Base-by-base conservation (phyloP, 1,140 invertebrate species). In the Lamellibrachia luymesi region DNA sequence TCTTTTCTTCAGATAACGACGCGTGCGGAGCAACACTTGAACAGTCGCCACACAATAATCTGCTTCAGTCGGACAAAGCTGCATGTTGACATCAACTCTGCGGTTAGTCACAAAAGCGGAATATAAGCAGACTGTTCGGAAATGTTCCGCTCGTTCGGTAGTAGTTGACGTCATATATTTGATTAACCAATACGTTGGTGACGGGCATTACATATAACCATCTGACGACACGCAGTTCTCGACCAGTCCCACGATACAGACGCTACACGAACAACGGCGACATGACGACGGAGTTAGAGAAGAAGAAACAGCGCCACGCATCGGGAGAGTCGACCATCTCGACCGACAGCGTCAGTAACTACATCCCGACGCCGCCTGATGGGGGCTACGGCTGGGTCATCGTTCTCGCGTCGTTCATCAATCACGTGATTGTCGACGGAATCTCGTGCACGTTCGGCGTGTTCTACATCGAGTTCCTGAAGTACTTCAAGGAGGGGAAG, bases 351-450 rank as follows among this genome's bases (percentile, higher is more conserved):
- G 91, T 93, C 51, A 64, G 51, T n/a, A 50, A 92, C 49, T 93
- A 93, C 51, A 93, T 93, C 51, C 93, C 93, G 2, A 95, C 94
- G 2, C 97, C 98, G 2, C 98, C 98, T 0, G 98, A 98, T 94
- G 98, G 98, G 50, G 98, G 98, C 51, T 98, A 93, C 97, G 98
- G 95, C 97, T 99, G 92, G 98, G 97, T 96, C 97, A 97, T 96
- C 0, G 98, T 99, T 0, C 95, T 97, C 4, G 97, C 98, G 0
- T 98, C 98, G 0, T 98, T 99, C 94, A 97, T 98, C 96, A 98
- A 98, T 92, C 99, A 99, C 95, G 97, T 99, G 50, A 99, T 99
- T 94, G 98, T 98, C n/a, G 99, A 99, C 96, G 99, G 98, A 49
- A 97, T 99, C 13, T 98, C 98, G 52, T 99, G 99, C 95, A 98